These are phyloP conservation scores for Marasmarcha lunaedactyla DNA, from an alignment of 2,888 invertebrate species.

Conservation along the genomic window DNA sequence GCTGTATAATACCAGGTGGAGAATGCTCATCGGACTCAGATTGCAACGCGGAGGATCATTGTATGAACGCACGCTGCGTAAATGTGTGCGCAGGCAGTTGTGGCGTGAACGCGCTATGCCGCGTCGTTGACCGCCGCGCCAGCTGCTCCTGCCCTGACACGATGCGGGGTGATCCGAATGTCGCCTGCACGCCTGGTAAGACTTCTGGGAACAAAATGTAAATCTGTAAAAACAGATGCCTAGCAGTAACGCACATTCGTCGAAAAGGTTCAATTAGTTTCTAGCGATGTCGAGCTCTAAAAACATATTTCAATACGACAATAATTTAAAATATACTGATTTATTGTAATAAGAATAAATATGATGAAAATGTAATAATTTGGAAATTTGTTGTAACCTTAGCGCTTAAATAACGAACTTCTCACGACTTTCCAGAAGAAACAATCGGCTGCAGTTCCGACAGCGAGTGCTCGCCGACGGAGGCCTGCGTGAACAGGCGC, in stretches of 20 bases:
- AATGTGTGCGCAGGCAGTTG: conserved; percentile 82
- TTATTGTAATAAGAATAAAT: no score
- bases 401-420: no score
- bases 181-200: conserved; percentile 75
- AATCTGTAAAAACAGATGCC: no score
- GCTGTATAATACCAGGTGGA: conserved; percentile 26
- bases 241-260: no score
- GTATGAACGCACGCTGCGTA: conserved; percentile 79
- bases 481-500: conserved; percentile 82
- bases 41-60: conserved; percentile 78
- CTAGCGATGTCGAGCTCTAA: no score
- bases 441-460: conserved; percentile 71
- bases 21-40: conserved; percentile 80
- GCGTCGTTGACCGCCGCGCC: conserved; percentile 80
- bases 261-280: no score
- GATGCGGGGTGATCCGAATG: conserved; percentile 83
- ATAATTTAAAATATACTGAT: no score
- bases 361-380: no score
- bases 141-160: conserved; percentile 81
- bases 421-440: no score
- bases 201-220: conserved; percentile 5
- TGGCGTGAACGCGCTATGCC: conserved; percentile 82
- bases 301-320: no score
- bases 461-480: conserved; percentile 79
- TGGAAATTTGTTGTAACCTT: no score